phyloP scores from a whole-genome alignment of 1,140 invertebrate genomes.

The Archivesica marissinica region DNA sequence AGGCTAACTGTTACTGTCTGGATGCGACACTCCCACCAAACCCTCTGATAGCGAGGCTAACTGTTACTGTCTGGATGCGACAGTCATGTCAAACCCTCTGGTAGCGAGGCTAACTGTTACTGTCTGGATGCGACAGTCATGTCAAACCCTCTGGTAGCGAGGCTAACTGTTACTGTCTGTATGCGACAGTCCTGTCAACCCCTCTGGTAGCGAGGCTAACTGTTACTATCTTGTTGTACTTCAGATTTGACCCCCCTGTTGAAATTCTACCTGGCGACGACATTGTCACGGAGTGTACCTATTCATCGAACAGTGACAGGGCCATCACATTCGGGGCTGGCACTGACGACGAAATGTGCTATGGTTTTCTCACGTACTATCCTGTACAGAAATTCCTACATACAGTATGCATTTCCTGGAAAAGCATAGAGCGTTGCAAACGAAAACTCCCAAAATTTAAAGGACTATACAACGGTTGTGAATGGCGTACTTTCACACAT shows the following conservation, averaged over 20 bases:
- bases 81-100: too few relatives aligned
- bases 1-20: too few relatives aligned
- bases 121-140: too few relatives aligned
- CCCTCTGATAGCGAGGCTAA: too few relatives aligned
- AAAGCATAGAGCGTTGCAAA: slow-evolving; percentile 36
- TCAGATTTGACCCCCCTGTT: slow-evolving; percentile 68
- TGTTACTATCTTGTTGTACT: slow-evolving; percentile 19
- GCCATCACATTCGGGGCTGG: slow-evolving; percentile 64
- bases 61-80: too few relatives aligned
- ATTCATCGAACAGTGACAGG: slow-evolving; percentile 46
- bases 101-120: too few relatives aligned
- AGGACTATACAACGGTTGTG: slow-evolving; percentile 30
- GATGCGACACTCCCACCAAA: too few relatives aligned
- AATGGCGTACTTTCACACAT: slow-evolving; percentile 41
- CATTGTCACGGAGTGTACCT: slow-evolving; percentile 68
- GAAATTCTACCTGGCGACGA: slow-evolving; percentile 68
- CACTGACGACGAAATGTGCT: slow-evolving; percentile 75
- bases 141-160: too few relatives aligned
- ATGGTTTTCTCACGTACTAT: slow-evolving; percentile 68
- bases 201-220: too few relatives aligned
- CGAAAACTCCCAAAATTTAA: slow-evolving; percentile 42
- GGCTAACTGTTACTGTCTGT: too few relatives aligned
- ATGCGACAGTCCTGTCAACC: too few relatives aligned
- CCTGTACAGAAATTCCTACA: slow-evolving; percentile 41
- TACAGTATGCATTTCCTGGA: slow-evolving; percentile 36